Percentiles rank a stretch among this genome's conserved stretches.
Evolutionary conservation across 2,888 invertebrate genomes (phyloP).

Genomic region (Erebia epiphron): DNA sequence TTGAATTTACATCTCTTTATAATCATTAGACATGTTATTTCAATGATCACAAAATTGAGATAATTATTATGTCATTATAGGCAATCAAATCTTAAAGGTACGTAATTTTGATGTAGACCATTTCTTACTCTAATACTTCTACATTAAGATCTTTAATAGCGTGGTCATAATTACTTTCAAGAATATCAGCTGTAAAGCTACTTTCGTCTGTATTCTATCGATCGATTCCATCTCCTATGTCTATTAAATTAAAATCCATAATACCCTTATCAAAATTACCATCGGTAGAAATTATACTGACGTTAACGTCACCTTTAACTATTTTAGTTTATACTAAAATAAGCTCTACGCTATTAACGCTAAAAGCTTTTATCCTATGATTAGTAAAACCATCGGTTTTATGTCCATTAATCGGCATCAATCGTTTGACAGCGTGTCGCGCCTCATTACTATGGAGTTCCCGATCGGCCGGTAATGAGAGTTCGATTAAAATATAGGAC

Average conservation of each 20-base stretch:
- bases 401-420: conserved; percentile 40
- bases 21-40: conserved; percentile 21
- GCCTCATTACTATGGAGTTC: conserved; percentile 43
- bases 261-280: not conserved
- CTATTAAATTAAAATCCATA: conserved; percentile 18
- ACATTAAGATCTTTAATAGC: conserved; percentile 12
- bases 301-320: conserved; percentile 1
- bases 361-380: conserved; percentile 2
- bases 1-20: conserved; percentile 12
- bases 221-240: conserved; percentile 10
- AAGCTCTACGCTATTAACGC: not conserved
- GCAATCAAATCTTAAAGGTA: conserved; percentile 16
- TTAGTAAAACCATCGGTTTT: not conserved
- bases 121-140: not conserved
- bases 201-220: conserved; percentile 2
- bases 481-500: conserved; percentile 44
- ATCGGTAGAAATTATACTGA: conserved; percentile 7
- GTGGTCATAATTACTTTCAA: conserved; percentile 17
- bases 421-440: conserved; percentile 40
- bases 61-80: conserved; percentile 25
- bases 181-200: not conserved
- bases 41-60: conserved; percentile 23
- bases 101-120: not conserved
- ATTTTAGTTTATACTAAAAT: not conserved
- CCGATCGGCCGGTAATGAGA: conserved; percentile 46